A percentile compares a stretch with the other conserved stretches of the same genome.
Evolutionary conservation across 2,113 vertebrate species (phyloP).

Genomic region (Calyptommatus sinebrachiatus): DNA sequence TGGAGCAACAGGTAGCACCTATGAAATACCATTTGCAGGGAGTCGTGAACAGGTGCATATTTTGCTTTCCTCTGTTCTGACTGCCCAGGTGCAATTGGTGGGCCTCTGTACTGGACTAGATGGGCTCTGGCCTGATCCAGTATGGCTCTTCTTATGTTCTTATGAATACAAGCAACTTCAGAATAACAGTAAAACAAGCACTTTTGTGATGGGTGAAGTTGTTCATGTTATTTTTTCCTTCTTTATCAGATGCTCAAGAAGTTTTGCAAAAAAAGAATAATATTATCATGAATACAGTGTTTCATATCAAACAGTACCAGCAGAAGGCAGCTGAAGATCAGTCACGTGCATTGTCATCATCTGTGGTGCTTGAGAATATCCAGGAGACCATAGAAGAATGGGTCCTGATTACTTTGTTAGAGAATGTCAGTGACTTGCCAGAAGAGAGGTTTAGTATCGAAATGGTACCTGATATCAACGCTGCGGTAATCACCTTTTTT

Average conservation of each 20-base stretch:
- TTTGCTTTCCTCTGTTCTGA: no score
- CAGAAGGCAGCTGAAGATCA: constrained; percentile 8
- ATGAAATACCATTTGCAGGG: no score
- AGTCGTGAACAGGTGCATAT: no score
- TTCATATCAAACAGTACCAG: background rate
- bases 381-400: constrained; percentile 19
- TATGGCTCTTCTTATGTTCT: no score
- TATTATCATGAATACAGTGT: constrained; percentile 19
- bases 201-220: background rate
- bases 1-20: no score
- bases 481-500: constrained; percentile 75
- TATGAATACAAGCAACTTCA: no score
- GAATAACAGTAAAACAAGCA: background rate
- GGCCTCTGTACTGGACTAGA: no score
- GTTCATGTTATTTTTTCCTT: constrained; percentile 15
- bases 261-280: constrained; percentile 43
- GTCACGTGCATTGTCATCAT: background rate
- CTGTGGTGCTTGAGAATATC: constrained; percentile 77
- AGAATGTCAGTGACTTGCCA: constrained; percentile 68
- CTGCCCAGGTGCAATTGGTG: no score
- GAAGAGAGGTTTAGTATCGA: constrained; percentile 75
- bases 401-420: constrained; percentile 75
- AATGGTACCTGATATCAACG: constrained; percentile 70
- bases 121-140: no score
- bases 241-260: constrained; percentile 55